Percentiles rank a stretch among this genome's conserved stretches.
These are phyloP conservation scores for Nomada ferruginata DNA, from an alignment of 2,888 invertebrate genomes.

Conservation along the genomic window DNA sequence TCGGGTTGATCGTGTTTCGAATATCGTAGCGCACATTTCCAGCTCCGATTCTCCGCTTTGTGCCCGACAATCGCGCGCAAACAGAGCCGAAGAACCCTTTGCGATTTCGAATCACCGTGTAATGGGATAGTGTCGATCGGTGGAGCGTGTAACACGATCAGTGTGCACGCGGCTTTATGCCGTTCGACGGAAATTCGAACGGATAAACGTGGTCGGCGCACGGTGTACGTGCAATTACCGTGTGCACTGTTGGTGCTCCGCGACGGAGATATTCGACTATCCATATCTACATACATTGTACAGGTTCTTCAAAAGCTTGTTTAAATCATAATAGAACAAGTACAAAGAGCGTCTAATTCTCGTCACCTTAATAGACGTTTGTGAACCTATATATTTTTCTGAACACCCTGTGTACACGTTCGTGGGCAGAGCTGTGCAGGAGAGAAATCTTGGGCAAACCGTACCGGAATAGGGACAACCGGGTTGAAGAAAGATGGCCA, in stretches of 20 bases:
- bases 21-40: background rate
- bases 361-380: too few relatives aligned
- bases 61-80: slow-evolving; percentile 41
- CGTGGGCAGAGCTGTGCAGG: too few relatives aligned
- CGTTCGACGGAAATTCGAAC: slow-evolving; percentile 44
- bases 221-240: slow-evolving; percentile 38
- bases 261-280: too few relatives aligned
- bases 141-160: slow-evolving; percentile 47
- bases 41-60: slow-evolving; percentile 18
- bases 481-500: background rate
- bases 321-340: too few relatives aligned
- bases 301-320: too few relatives aligned
- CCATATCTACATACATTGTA: too few relatives aligned
- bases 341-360: too few relatives aligned
- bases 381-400: too few relatives aligned
- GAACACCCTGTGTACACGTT: too few relatives aligned
- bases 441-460: background rate
- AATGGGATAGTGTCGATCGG: slow-evolving; percentile 46
- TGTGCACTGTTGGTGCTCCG: slow-evolving; percentile 12
- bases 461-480: background rate
- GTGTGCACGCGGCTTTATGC: slow-evolving; percentile 55
- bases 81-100: slow-evolving; percentile 41
- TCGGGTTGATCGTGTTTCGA: background rate
- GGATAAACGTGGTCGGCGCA: slow-evolving; percentile 34
- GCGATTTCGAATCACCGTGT: slow-evolving; percentile 50